These are phyloP conservation scores for Rhabdomys pumilio DNA, from an alignment of 2,797 vertebrate genomes.

Conservation along the genomic window DNA sequence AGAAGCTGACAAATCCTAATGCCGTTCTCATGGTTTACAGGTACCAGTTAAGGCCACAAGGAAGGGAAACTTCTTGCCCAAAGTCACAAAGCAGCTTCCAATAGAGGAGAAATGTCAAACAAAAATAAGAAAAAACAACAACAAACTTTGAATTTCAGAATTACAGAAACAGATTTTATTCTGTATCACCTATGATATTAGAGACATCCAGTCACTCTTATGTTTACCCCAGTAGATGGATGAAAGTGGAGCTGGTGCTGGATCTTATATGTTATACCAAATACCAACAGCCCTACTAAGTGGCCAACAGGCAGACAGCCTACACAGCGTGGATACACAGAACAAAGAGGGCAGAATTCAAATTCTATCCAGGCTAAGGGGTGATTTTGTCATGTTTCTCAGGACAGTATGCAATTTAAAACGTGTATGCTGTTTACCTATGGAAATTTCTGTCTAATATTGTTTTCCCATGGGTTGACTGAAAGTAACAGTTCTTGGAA, in stretches of 20 bases:
- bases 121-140: neutral
- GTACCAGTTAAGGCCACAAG: neutral
- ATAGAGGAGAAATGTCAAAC: neutral
- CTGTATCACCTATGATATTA: neutral
- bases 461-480: neutral
- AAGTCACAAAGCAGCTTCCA: neutral
- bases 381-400: neutral
- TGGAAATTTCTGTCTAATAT: neutral
- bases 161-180: conserved; percentile 23
- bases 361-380: neutral
- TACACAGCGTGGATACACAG: neutral
- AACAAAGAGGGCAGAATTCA: neutral
- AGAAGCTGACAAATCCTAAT: conserved; percentile 7
- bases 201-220: neutral
- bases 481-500: neutral
- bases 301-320: neutral
- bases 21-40: neutral
- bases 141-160: conserved; percentile 40
- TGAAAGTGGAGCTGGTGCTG: neutral
- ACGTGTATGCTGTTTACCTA: neutral
- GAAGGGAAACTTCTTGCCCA: neutral
- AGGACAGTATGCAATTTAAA: neutral
- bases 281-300: neutral
- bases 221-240: neutral
- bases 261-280: neutral